Evolutionary conservation across 2,797 vertebrate genomes (phyloP).

Genomic region (Pelodytes ibericus): DNA sequence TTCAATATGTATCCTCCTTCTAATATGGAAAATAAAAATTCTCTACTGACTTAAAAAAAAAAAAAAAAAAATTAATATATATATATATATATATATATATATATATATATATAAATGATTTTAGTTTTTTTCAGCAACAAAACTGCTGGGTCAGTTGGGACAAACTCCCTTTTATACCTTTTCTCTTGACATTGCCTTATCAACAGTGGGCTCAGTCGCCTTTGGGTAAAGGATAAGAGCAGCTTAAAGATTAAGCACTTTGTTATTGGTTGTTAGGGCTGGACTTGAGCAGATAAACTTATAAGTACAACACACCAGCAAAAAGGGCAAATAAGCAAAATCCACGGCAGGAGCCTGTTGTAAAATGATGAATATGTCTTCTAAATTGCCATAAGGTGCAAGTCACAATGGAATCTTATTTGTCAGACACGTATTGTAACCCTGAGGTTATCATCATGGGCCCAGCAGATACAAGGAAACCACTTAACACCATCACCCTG

Average conservation of each 20-base stretch:
- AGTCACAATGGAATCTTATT: conserved; percentile 76
- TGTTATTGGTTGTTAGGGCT: conserved; percentile 69
- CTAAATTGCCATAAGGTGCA: conserved; percentile 77
- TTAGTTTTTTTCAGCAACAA: no score
- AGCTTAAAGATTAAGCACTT: conserved; percentile 70
- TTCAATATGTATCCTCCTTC: no score
- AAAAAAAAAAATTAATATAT: no score
- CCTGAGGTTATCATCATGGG: conserved; percentile 82
- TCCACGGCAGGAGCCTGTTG: conserved; percentile 72
- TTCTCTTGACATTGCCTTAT: conserved; percentile 30
- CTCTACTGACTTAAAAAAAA: no score
- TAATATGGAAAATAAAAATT: no score
- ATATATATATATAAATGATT: no score
- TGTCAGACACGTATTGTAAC: conserved; percentile 83
- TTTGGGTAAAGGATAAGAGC: conserved; percentile 63
- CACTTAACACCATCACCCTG: conserved; percentile 82
- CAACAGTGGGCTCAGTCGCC: conserved; percentile 20
- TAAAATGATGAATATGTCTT: conserved; percentile 82
- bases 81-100: no score
- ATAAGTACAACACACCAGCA: conserved; percentile 63
- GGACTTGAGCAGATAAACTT: conserved; percentile 70
- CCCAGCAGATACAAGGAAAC: conserved; percentile 78
- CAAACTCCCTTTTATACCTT: conserved; percentile 2
- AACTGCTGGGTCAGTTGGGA: no score
- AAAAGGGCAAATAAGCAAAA: conserved; percentile 79